These are phyloP conservation scores for Acromyrmex charruanus DNA, from an alignment of 1,140 invertebrate genomes.

Conservation along the genomic window DNA sequence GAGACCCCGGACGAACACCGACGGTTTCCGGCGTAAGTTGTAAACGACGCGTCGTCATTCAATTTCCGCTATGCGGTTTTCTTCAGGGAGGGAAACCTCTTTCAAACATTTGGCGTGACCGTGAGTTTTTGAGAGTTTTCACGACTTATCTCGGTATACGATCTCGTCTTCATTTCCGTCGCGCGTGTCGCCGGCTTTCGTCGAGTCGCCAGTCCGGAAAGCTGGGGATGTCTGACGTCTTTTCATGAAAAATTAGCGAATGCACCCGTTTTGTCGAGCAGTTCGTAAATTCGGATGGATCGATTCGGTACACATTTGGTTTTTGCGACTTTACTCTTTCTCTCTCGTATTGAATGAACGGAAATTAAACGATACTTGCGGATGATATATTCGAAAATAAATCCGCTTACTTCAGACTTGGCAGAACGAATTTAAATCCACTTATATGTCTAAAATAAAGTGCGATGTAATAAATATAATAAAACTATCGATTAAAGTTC, in stretches of 20 bases:
- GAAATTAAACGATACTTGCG: conserved; percentile 55
- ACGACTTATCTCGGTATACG: conserved; percentile 65
- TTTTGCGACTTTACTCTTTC: not conserved
- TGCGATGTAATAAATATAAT: not conserved
- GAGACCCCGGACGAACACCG: conserved; percentile 52
- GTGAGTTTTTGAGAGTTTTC: conserved; percentile 71
- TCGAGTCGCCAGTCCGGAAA: conserved; percentile 48
- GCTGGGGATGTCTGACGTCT: conserved; percentile 39
- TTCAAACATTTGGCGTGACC: conserved; percentile 64
- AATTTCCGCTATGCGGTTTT: conserved; percentile 68
- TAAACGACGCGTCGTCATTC: conserved; percentile 73
- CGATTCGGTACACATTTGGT: conserved; percentile 36
- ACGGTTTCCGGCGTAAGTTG: conserved; percentile 65
- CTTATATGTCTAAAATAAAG: conserved; percentile 10
- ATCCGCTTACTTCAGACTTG: conserved; percentile 37
- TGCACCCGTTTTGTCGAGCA: conserved; percentile 54
- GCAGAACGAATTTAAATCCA: not conserved
- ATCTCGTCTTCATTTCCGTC: conserved; percentile 77
- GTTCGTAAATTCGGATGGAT: conserved; percentile 50
- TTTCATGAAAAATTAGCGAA: conserved; percentile 62
- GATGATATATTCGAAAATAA: conserved; percentile 56
- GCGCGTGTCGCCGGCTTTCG: conserved; percentile 63
- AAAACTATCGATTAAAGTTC: not conserved
- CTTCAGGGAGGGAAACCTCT: conserved; percentile 46
- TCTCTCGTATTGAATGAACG: conserved; percentile 25